These are phyloP conservation scores for Masnerella sp. DNA, from an alignment of 2,888 invertebrate genomes.

Conservation along the genomic window DNA sequence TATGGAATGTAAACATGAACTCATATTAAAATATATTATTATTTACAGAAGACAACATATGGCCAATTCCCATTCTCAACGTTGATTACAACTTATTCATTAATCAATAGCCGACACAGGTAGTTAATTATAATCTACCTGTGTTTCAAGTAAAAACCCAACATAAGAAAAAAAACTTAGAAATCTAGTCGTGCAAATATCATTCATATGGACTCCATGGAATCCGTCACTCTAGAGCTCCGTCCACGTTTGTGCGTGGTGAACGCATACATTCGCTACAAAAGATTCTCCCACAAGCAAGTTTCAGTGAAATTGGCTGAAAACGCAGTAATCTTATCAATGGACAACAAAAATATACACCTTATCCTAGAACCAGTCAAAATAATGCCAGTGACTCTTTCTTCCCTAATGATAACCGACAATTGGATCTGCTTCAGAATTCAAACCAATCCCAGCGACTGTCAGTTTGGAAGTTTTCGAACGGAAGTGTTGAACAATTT, in stretches of 20 bases:
- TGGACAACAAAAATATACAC: slow-evolving; percentile 63
- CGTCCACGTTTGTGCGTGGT: slow-evolving; percentile 71
- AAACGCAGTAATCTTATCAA: slow-evolving; percentile 64
- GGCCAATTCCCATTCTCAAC: too few relatives aligned
- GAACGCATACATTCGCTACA: slow-evolving; percentile 70
- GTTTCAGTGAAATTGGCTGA: slow-evolving; percentile 68
- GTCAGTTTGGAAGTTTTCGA: slow-evolving; percentile 69
- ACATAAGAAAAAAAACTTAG: too few relatives aligned
- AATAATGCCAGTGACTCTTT: slow-evolving; percentile 70
- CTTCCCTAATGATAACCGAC: slow-evolving; percentile 66
- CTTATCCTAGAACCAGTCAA: slow-evolving; percentile 65
- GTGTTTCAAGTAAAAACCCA: too few relatives aligned
- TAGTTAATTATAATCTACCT: too few relatives aligned
- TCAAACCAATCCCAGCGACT: slow-evolving; percentile 69
- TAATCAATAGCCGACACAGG: too few relatives aligned
- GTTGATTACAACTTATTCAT: too few relatives aligned
- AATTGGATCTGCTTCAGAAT: slow-evolving; percentile 73
- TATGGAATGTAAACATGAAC: too few relatives aligned
- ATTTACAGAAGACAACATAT: too few relatives aligned
- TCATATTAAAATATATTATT: too few relatives aligned
- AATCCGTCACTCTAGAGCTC: slow-evolving; percentile 70
- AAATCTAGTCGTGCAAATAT: too few relatives aligned
- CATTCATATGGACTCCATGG: slow-evolving; percentile 43
- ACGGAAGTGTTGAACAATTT: slow-evolving; percentile 67
- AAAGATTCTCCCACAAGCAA: slow-evolving; percentile 57